phyloP scores from a whole-genome alignment of 1,140 invertebrate species.

The Tetramorium alpestre region DNA sequence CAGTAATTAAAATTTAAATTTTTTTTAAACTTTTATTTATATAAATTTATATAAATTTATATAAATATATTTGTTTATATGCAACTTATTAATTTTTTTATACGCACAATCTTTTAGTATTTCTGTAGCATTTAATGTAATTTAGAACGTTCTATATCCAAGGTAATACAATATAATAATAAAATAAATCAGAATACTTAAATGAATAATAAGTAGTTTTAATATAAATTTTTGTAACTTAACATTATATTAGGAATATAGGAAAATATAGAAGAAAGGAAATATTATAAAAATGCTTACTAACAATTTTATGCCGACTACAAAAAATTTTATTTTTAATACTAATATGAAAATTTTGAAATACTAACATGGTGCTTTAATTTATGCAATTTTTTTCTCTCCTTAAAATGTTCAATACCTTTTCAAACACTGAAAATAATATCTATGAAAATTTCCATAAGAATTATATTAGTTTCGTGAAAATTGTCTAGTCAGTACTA shows the following conservation, averaged over 20 bases:
- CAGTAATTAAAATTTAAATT: no score
- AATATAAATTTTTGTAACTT: slow-evolving; percentile 38
- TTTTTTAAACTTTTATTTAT: no score
- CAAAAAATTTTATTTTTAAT: slow-evolving; percentile 15
- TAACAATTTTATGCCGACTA: no score
- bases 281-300: background rate
- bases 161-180: background rate
- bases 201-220: background rate
- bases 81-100: background rate
- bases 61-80: background rate
- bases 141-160: background rate
- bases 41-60: no score
- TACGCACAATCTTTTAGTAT: no score
- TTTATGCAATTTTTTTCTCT: background rate
- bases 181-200: background rate
- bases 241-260: background rate
- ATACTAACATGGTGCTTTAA: background rate
- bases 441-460: background rate
- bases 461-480: background rate
- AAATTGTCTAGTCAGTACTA: slow-evolving; percentile 4
- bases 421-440: background rate
- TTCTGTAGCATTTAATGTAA: background rate
- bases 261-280: slow-evolving; percentile 62
- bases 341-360: background rate
- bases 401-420: background rate